Conservation (phyloP, 2,797 vertebrate species). For the Chiropotes sagulatus region DNA sequence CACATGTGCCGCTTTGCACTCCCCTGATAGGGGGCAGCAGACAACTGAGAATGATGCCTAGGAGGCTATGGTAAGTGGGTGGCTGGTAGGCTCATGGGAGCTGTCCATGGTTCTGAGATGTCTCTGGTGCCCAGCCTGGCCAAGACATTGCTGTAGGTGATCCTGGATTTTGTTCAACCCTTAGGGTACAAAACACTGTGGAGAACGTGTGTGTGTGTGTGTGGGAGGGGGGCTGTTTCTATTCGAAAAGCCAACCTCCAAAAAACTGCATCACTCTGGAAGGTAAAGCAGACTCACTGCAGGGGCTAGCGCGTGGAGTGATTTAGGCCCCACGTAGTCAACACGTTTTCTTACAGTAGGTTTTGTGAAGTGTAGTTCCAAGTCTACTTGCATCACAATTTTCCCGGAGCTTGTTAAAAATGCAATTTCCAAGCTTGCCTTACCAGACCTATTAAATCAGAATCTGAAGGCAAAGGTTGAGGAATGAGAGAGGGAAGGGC, state of each 20-base stretch:
- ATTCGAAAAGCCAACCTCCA: neutral
- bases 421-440: conserved; percentile 21
- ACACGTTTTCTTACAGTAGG: neutral
- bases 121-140: neutral
- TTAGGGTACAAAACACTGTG: neutral
- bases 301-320: neutral
- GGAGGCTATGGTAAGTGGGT: neutral
- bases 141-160: neutral
- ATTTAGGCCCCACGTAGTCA: neutral
- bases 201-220: neutral
- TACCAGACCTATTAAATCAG: conserved; percentile 52
- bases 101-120: conserved; percentile 15
- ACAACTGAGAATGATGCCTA: neutral
- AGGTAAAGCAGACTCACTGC: neutral
- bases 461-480: conserved; percentile 54
- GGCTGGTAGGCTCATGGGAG: fast-evolving
- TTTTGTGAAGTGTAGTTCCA: neutral
- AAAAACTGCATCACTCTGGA: neutral
- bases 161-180: neutral
- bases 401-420: conserved; percentile 49
- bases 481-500: neutral
- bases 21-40: conserved; percentile 31
- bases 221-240: neutral
- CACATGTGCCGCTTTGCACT: neutral
- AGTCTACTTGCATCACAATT: neutral